Conservation (phyloP, 2,797 vertebrate species). For the Chelidonichthys spinosus region DNA sequence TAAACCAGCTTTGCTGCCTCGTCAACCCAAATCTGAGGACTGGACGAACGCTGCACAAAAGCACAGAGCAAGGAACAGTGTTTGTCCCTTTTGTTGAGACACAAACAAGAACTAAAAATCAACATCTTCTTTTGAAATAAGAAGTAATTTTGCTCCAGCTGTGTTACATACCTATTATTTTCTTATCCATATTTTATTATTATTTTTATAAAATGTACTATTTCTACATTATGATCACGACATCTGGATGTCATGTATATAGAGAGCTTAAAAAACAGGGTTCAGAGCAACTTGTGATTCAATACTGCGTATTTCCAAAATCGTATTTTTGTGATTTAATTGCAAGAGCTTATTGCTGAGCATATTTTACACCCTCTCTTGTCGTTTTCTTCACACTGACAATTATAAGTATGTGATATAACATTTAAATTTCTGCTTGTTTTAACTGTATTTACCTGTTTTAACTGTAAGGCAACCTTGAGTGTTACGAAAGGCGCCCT, state of each 20-base stretch:
- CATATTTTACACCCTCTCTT: not conserved
- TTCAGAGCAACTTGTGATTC: not conserved
- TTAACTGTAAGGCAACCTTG: no score
- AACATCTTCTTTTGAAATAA: not conserved
- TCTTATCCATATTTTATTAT: not conserved
- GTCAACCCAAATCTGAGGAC: conserved; percentile 90
- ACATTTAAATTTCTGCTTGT: no score
- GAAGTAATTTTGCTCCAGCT: not conserved
- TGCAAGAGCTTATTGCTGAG: not conserved
- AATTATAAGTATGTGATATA: no score
- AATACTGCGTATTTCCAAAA: not conserved
- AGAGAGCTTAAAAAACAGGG: not conserved
- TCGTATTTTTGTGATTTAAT: not conserved
- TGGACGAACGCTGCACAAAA: conserved; percentile 65
- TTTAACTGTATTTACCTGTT: no score
- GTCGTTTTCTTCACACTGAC: not conserved
- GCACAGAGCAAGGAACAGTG: not conserved
- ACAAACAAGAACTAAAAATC: not conserved
- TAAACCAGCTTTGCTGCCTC: conserved; percentile 89
- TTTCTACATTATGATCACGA: conserved; percentile 3
- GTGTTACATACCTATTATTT: not conserved
- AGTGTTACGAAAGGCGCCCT: no score
- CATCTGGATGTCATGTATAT: not conserved
- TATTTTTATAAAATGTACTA: not conserved
- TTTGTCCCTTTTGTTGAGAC: not conserved